Conservation (phyloP, 2,113 vertebrate genomes). For the Sceloporus undulatus region DNA sequence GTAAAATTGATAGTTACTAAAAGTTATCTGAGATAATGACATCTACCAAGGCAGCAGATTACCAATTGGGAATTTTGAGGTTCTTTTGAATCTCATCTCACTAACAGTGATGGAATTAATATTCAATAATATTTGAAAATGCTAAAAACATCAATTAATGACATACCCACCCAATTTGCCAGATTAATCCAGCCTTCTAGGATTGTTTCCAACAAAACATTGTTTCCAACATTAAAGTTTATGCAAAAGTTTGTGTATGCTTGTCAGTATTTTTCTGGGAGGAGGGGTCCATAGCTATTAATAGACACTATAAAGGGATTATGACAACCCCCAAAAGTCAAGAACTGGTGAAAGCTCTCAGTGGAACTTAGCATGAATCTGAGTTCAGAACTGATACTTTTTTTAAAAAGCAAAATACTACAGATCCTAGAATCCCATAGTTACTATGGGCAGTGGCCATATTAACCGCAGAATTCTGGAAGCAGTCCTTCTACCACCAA, state of each 20-base stretch:
- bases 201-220: too few relatives aligned
- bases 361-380: neutral
- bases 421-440: too few relatives aligned
- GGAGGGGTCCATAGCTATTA: too few relatives aligned
- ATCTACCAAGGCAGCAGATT: neutral
- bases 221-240: too few relatives aligned
- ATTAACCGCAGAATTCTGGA: neutral
- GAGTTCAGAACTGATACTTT: neutral
- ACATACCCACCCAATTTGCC: neutral
- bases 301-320: too few relatives aligned
- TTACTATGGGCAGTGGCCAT: neutral
- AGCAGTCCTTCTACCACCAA: neutral
- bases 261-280: too few relatives aligned
- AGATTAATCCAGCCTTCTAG: too few relatives aligned
- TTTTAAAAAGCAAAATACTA: neutral
- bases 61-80: neutral
- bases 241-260: too few relatives aligned
- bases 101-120: neutral
- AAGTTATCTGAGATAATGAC: neutral
- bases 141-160: neutral
- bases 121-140: neutral
- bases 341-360: too few relatives aligned
- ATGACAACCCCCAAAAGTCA: too few relatives aligned
- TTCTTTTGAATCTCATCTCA: neutral
- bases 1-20: neutral